Base-by-base conservation (phyloP, 2,888 invertebrate species). In the Emmelina monodactyla region DNA sequence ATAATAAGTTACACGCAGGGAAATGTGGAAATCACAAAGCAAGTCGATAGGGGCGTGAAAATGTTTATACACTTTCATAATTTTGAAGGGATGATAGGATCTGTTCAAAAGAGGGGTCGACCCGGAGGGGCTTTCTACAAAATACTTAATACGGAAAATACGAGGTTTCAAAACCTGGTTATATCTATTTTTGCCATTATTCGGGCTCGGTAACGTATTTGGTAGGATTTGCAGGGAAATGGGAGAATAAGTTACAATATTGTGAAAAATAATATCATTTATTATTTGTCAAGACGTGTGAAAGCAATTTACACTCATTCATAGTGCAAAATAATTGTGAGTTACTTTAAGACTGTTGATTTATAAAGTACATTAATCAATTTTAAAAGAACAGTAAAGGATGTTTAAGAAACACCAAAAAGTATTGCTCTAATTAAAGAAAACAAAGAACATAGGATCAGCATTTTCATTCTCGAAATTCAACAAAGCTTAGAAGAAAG, bases 61-160 rank as follows among this genome's bases (percentile, higher is more conserved):
- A 76, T 76, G 73, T 79, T 76, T 73, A 76, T 76, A 78, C 76
- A 75, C 70, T 75, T 76, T 75, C 72, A 78, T 78, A 78, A 78
- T 78, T 76, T 72, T 61, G 65, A 72, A 60, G 78, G 78, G 75
- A 68, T 72, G 64, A 75, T 72, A 67, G 62, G 55, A 70, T 65
- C 57, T 58, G 54, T 51, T 49, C 58, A 57, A 62, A 61, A 57
- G 64, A 65, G 68, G 75, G 71, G 64, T 50, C 52, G 55, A 48
- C 50, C 34, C 37, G 55, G 49, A 59, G 59, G 62, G 64, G 69
- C 66, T 72, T 72, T 71, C 71, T 65, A 66, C 67, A 66, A 67
- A 71, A 72, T 71, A 65, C 71, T 69, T 69, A 69, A 68, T 66
- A 64, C 59, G 62, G 60, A 65, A 73, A 75, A 73, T 71, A 63